Evolutionary conservation across 2,113 vertebrate genomes (phyloP).

Genomic region (Semicossyphus pulcher): DNA sequence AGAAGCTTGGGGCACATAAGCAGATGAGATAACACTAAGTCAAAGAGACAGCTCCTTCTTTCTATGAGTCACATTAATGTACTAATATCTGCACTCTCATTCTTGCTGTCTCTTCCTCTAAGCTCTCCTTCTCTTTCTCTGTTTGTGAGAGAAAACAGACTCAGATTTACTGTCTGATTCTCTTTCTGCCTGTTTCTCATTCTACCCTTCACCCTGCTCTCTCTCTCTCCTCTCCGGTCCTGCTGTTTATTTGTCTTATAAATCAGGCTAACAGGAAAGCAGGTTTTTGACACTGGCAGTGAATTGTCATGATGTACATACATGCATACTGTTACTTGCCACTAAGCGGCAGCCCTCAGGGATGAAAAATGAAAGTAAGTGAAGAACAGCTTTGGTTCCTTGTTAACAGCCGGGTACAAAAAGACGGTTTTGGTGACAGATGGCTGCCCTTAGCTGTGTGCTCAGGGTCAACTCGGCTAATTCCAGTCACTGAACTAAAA

Average conservation of each 20-base stretch:
- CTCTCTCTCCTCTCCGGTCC: too few species aligned
- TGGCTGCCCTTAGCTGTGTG: background rate
- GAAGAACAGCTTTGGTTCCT: background rate
- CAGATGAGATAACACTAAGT: conserved; percentile 66
- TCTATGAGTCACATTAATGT: conserved; percentile 68
- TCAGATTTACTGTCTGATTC: conserved; percentile 10
- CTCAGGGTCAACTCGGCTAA: background rate
- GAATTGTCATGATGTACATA: background rate
- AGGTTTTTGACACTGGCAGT: background rate
- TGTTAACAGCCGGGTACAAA: background rate
- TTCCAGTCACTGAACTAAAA: background rate
- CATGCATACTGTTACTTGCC: background rate
- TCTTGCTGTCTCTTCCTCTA: conserved; percentile 28
- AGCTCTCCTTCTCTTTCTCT: background rate
- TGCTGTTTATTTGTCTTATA: background rate
- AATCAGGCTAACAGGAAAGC: background rate
- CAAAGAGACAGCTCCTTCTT: conserved; percentile 70
- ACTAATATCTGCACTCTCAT: conserved; percentile 61
- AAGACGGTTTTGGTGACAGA: background rate
- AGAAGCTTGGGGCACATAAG: conserved; percentile 35
- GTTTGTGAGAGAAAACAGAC: conserved; percentile 7
- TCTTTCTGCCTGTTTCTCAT: background rate
- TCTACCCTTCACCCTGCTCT: background rate
- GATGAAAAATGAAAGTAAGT: background rate
- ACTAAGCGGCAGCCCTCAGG: background rate